Evolutionary conservation across 2,797 vertebrate species (phyloP), one percentile per base, ranked within the genome.

Genomic region (Pogoniulus pusillus): DNA sequence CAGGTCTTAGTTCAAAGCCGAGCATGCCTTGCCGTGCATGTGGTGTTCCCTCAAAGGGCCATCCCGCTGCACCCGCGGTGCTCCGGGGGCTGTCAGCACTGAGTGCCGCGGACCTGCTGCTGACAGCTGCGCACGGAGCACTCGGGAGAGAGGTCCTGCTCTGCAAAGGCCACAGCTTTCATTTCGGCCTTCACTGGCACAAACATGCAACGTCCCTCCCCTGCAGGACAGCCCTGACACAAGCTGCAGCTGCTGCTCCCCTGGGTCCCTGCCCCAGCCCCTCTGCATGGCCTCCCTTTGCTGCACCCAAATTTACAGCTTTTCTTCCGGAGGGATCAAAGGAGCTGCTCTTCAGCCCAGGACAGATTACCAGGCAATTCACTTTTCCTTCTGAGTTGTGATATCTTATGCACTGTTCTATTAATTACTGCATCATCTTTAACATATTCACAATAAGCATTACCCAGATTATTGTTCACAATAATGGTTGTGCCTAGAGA

Each of bases 31-130:
- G 7, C 3, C 4, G 3, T 0, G 6, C 23, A 0, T 35, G 47
- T 64, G 26, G 29, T 32, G 8, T 5, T 34, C 47, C 29, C 24
- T 30, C 20, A 1, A 39, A 60, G 51, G 4, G 0, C 65, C 69
- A 4, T 27, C 69, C 26, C 68, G 14, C 16, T 0, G 0, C 47
- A 2, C 29, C 1, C 0, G 53, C 26, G 41, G 16, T 30, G 57
- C 0, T 10, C 26, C 12, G 57, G 29, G 53, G 7, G 60, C 7
- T 3, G 43, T 5, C 34, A 5, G 35, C 71, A 41, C 1, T 2
- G 16, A 16, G 30, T 0, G 0, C 23, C 2, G 35, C 14, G 11
- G 10, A 9, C 2, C 0, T 8, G 3, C 71, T 10, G 13, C 1
- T 39, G 69, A 1, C 17, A 18, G 26, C 49, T 24, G 39, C 53